Evolutionary conservation across 2,797 vertebrate genomes (phyloP).

Genomic region (Alectoris magna): DNA sequence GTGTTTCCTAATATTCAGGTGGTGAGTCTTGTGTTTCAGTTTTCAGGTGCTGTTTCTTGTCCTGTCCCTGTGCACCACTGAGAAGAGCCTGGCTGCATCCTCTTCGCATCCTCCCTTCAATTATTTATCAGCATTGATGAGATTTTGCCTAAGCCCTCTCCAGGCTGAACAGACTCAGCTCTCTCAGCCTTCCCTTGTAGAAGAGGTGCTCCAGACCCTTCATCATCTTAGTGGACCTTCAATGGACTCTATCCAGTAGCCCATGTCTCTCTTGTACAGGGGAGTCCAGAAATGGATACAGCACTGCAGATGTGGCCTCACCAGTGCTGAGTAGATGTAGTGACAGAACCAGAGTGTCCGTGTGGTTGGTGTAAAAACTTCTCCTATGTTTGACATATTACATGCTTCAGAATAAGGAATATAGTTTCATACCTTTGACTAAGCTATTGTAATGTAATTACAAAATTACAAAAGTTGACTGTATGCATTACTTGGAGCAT

Average conservation of each 20-base stretch:
- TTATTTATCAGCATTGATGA: neutral
- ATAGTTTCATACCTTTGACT: neutral
- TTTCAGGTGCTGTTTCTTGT: neutral
- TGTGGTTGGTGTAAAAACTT: neutral
- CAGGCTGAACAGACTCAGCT: neutral
- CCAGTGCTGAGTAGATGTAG: neutral
- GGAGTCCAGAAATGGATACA: neutral
- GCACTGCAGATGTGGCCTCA: neutral
- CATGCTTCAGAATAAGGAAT: neutral
- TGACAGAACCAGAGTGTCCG: neutral
- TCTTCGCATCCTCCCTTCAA: neutral
- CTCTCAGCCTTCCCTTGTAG: neutral
- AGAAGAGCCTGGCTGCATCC: neutral
- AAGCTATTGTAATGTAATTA: neutral
- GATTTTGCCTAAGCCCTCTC: neutral
- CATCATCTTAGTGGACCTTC: neutral
- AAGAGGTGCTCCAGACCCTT: neutral
- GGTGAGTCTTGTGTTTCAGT: neutral
- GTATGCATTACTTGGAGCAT: fast-evolving
- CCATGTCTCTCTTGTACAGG: neutral
- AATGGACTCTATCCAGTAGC: neutral
- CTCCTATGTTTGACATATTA: neutral
- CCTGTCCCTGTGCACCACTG: neutral
- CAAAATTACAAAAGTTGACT: neutral
- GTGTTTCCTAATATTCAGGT: neutral